Conservation (phyloP, 1,140 invertebrate species). For the Magallana gigas region DNA sequence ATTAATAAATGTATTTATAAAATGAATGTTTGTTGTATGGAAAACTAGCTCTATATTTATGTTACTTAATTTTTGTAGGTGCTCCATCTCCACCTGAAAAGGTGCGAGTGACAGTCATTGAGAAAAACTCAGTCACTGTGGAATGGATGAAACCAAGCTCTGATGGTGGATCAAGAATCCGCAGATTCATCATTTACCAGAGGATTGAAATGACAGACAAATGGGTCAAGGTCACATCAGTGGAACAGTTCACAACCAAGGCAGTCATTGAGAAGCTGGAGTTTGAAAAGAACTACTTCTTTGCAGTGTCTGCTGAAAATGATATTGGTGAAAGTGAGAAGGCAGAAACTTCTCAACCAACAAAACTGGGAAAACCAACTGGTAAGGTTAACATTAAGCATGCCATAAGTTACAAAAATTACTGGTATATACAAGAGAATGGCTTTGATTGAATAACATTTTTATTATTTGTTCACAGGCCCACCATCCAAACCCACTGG, state of each 20-base stretch:
- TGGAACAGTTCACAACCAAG: slow-evolving; percentile 73
- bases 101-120: slow-evolving; percentile 75
- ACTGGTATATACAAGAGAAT: background rate
- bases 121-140: slow-evolving; percentile 89
- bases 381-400: slow-evolving; percentile 51
- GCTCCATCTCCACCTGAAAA: slow-evolving; percentile 93
- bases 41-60: too few relatives aligned
- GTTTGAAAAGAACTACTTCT: slow-evolving; percentile 92
- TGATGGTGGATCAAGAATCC: slow-evolving; percentile 88
- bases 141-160: slow-evolving; percentile 93
- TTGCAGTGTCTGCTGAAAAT: slow-evolving; percentile 93
- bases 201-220: slow-evolving; percentile 62
- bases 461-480: slow-evolving; percentile 47
- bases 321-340: slow-evolving; percentile 85
- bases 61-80: slow-evolving; percentile 82
- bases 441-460: background rate
- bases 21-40: too few relatives aligned
- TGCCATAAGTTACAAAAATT: background rate
- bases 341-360: slow-evolving; percentile 86
- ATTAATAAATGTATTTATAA: too few relatives aligned
- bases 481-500: slow-evolving; percentile 67
- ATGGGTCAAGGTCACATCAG: slow-evolving; percentile 83
- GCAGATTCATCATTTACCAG: slow-evolving; percentile 90
- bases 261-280: slow-evolving; percentile 86
- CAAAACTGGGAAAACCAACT: slow-evolving; percentile 69